These are phyloP conservation scores for Galagoides demidoff DNA, from an alignment of 2,797 vertebrate species.

Conservation along the genomic window DNA sequence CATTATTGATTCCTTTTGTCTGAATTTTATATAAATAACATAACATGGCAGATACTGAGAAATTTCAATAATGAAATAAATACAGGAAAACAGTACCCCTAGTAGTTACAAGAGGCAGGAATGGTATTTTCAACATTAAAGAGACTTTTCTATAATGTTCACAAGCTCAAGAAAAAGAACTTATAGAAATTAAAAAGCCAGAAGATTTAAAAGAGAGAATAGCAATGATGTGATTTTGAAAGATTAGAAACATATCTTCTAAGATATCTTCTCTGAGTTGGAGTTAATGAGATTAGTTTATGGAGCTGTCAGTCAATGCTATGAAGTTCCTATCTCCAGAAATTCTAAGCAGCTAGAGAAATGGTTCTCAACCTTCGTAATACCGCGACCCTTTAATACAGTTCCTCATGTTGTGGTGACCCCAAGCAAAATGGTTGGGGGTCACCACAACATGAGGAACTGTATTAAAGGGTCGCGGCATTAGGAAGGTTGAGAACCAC, in stretches of 20 bases:
- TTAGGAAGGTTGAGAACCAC: too few species aligned
- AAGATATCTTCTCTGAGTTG: neutral
- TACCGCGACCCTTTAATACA: too few species aligned
- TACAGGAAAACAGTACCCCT: neutral
- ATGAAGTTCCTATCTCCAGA: neutral
- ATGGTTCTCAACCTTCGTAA: too few species aligned
- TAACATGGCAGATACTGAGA: neutral
- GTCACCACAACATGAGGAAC: too few species aligned
- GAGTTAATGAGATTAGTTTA: neutral
- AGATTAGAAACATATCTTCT: neutral
- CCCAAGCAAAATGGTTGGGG: too few species aligned
- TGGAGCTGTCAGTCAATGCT: neutral
- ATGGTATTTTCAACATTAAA: neutral
- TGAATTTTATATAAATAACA: conserved; percentile 3
- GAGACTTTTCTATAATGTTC: neutral
- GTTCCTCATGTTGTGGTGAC: too few species aligned
- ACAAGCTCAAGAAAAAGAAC: neutral
- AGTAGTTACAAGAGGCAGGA: neutral
- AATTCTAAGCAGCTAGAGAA: neutral
- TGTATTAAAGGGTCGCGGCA: too few species aligned
- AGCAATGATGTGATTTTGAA: neutral
- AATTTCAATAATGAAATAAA: neutral
- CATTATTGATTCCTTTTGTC: neutral
- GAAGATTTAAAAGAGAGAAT: neutral
- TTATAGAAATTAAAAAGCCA: neutral